Evolutionary conservation across 1,140 invertebrate species (phyloP).

Genomic region (Drosophila tani): DNA sequence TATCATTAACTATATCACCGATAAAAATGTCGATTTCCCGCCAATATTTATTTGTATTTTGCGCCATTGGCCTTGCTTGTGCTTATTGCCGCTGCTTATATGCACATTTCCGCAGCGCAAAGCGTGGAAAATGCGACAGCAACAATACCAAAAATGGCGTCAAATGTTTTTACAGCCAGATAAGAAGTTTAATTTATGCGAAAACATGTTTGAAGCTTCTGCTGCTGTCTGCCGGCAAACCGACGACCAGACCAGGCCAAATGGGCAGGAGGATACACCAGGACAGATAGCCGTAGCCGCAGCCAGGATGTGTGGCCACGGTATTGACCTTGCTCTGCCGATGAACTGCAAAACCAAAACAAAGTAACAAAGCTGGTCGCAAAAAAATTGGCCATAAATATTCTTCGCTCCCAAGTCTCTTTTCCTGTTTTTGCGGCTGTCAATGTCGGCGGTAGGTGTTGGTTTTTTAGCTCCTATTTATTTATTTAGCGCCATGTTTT

Average conservation of each 20-base stretch:
- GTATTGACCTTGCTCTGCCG: conserved; percentile 68
- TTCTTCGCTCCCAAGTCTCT: conserved; percentile 39
- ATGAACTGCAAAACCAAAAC: conserved; percentile 32
- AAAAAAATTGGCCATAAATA: conserved; percentile 66
- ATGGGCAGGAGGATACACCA: conserved; percentile 6
- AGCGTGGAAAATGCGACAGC: conserved; percentile 26
- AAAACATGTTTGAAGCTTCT: conserved; percentile 80
- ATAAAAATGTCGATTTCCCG: conserved; percentile 71
- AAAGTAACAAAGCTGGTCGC: conserved; percentile 12
- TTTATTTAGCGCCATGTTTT: conserved; percentile 83
- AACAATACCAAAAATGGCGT: conserved; percentile 63
- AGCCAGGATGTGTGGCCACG: conserved; percentile 51
- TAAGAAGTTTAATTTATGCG: conserved; percentile 84
- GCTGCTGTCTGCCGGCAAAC: conserved; percentile 4
- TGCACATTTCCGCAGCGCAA: conserved; percentile 66
- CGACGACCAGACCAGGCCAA: conserved; percentile 18
- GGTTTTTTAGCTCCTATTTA: conserved; percentile 62
- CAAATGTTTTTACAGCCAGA: conserved; percentile 82
- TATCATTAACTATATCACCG: conserved; percentile 74
- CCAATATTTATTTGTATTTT: conserved; percentile 60
- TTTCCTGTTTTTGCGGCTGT: conserved; percentile 66
- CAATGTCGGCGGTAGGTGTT: conserved; percentile 38
- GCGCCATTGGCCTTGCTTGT: conserved; percentile 29
- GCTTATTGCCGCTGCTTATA: conserved; percentile 46
- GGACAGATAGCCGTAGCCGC: conserved; percentile 4